Evolutionary conservation across 2,797 vertebrate genomes (phyloP).

Genomic region (Scarus forsteni): DNA sequence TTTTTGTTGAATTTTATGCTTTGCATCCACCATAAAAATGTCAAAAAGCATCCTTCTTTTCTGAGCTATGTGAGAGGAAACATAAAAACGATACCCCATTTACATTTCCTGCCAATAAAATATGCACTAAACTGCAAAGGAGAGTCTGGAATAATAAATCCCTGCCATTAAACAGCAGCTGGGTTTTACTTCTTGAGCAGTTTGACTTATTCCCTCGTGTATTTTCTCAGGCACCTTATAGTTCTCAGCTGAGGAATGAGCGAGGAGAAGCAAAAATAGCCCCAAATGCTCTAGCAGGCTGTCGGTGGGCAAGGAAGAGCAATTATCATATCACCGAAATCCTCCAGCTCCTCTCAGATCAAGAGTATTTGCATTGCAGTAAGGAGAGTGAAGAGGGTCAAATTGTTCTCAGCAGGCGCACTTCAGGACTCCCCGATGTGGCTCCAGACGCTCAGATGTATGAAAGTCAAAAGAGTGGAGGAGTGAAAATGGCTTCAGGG

Average conservation of each 20-base stretch:
- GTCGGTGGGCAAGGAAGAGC: slow-evolving; percentile 37
- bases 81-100: slow-evolving; percentile 8
- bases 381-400: slow-evolving; percentile 76
- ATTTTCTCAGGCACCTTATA: slow-evolving; percentile 17
- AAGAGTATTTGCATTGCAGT: slow-evolving; percentile 73
- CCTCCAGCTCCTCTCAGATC: slow-evolving; percentile 62
- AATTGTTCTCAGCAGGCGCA: slow-evolving; percentile 66
- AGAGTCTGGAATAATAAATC: slow-evolving; percentile 19
- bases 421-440: slow-evolving; percentile 65
- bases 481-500: slow-evolving; percentile 58
- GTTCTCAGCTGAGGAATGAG: slow-evolving; percentile 15
- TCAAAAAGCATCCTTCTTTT: slow-evolving; percentile 6
- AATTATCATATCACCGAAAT: slow-evolving; percentile 73
- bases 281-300: slow-evolving; percentile 1
- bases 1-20: too few relatives aligned
- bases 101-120: slow-evolving; percentile 36
- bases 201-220: slow-evolving; percentile 42
- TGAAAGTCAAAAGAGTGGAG: slow-evolving; percentile 39
- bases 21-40: not conserved
- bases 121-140: slow-evolving; percentile 6
- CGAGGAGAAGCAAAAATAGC: slow-evolving; percentile 34
- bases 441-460: slow-evolving; percentile 53
- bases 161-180: slow-evolving; percentile 21
- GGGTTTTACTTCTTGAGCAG: slow-evolving; percentile 22
- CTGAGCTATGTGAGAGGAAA: slow-evolving; percentile 1